Conservation (phyloP, 37 sponge, comb jelly and placozoan species). For the Agelas oroides region DNA sequence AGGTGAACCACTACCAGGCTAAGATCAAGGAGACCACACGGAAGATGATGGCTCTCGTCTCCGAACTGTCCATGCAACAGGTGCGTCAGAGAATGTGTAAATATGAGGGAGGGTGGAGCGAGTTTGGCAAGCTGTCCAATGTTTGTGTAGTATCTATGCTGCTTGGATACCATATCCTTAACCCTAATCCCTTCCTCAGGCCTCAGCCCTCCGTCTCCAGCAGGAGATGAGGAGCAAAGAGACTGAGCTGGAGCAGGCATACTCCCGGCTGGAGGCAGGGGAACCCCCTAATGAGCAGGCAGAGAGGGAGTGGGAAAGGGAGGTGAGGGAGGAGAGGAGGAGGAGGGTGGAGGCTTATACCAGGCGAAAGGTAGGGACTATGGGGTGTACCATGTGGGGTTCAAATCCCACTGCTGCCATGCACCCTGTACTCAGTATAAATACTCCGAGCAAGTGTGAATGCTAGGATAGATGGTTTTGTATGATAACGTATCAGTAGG, state of each 20-base stretch:
- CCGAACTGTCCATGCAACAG: conserved; percentile 96
- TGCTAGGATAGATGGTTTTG: too few relatives aligned
- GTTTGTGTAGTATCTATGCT: neutral
- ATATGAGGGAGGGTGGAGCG: too few relatives aligned
- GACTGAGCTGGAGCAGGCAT: conserved; percentile 71
- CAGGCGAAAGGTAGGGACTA: conserved; percentile 29
- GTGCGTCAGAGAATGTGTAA: conserved; percentile 33
- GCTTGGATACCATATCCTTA: too few relatives aligned
- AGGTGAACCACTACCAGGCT: conserved; percentile 81
- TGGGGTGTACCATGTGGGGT: too few relatives aligned
- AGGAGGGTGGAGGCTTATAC: conserved; percentile 1
- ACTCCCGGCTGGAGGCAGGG: conserved; percentile 78
- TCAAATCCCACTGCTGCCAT: too few relatives aligned
- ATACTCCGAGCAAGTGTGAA: too few relatives aligned
- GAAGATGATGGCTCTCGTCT: conserved; percentile 96
- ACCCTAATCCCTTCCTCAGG: conserved; percentile 28
- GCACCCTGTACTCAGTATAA: too few relatives aligned
- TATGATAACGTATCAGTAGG: too few relatives aligned
- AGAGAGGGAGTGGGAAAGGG: conserved; percentile 75
- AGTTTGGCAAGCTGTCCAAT: too few relatives aligned
- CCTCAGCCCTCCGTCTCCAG: conserved; percentile 72
- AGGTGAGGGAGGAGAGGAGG: conserved; percentile 26
- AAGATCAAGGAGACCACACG: conserved; percentile 87
- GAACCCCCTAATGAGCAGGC: conserved; percentile 80
- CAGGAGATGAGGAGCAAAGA: conserved; percentile 72